Percentiles rank a stretch among this genome's conserved stretches.
Evolutionary conservation across 2,888 invertebrate species (phyloP).

Genomic region (Sipha maydis): DNA sequence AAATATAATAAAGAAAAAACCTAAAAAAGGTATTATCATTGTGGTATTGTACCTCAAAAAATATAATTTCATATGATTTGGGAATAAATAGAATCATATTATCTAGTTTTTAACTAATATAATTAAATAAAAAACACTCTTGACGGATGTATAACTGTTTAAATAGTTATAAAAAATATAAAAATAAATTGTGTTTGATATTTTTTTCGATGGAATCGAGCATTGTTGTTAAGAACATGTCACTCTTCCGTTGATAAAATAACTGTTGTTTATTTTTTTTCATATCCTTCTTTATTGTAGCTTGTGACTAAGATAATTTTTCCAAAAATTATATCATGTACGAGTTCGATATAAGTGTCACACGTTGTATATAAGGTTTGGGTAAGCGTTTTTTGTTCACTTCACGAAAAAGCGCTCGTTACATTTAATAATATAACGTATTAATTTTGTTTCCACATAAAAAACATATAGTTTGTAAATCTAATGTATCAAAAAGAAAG

Average conservation of each 20-base stretch:
- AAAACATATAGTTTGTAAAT: background rate
- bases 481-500: background rate
- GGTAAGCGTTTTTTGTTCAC: background rate
- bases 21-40: too few species aligned
- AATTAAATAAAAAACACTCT: background rate
- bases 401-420: background rate
- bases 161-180: background rate
- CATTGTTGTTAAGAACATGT: constrained; percentile 17
- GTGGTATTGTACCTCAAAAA: background rate
- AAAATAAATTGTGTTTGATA: constrained; percentile 4
- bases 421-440: background rate
- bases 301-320: constrained; percentile 17
- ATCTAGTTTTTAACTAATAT: background rate
- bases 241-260: constrained; percentile 28
- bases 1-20: background rate
- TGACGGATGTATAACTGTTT: constrained; percentile 31
- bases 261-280: constrained; percentile 26
- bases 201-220: constrained; percentile 29
- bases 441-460: background rate
- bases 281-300: background rate
- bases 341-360: background rate
- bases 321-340: background rate
- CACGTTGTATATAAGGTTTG: background rate
- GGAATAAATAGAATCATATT: background rate
- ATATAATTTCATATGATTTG: background rate